Evolutionary conservation across 2,888 invertebrate species (phyloP), one percentile per base, ranked within the genome.

Genomic region (Parapristionchus giblindavisi): DNA sequence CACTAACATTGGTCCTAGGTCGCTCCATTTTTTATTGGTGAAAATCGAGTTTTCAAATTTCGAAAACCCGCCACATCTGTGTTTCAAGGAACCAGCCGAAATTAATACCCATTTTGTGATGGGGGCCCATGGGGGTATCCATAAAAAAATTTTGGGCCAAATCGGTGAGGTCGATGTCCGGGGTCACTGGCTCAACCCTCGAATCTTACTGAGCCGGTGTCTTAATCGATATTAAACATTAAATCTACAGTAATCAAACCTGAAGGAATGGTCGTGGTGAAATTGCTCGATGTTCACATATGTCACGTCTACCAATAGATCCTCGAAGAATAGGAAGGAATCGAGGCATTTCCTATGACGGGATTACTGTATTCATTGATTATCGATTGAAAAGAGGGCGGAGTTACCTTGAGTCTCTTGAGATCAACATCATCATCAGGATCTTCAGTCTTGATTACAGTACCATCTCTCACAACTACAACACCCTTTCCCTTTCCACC

Each of bases 291-390:
- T 58, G 58, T 38, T 56, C 40, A 14, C 38, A 24, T 1, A 56
- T 29, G n/a, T 58, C 56, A 27, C 58, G 36, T 34, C 71, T 40
- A 24, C 40, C 56, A n/a, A 76, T 68, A 0, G 79, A 72, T 56
- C 76, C 51, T n/a, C 78, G 83, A 48, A 82, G 77, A 29, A 83
- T 78, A 1, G 83, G 83, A 21, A 82, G 77, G 61, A 83, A 83
- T n/a, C 78, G 77, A 8, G 83, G 83, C 29, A 83, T 83, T 63
- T 81, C 81, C 80, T 80, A 40, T 11, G 77, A 38, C 2, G 8
- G 21, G 8, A 43, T 17, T 43, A 43, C 43, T 17, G 43, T 43
- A 43, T 43, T 14, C 6, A n/a, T 48, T n/a, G 1, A 43, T 14
- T 5, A 1, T 66, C 36, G 3, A 48, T 11, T 66, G n/a, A 68